Conservation (phyloP, 1,140 invertebrate species). For the Apocrypta bakeri region DNA sequence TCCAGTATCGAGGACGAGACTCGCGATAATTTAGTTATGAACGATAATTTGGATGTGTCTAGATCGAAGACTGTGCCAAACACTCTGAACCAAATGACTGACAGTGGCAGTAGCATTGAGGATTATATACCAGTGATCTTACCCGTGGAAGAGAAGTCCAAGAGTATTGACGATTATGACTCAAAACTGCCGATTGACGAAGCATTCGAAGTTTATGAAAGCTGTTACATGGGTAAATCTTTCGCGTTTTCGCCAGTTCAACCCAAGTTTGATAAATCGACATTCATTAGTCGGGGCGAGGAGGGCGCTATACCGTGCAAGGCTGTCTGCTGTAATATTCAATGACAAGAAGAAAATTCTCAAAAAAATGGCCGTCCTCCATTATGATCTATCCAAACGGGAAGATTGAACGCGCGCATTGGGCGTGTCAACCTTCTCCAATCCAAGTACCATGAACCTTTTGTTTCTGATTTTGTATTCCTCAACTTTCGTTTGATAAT, state of each 20-base stretch:
- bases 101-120: slow-evolving; percentile 57
- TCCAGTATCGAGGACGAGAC: slow-evolving; percentile 58
- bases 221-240: slow-evolving; percentile 64
- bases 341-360: slow-evolving; percentile 57
- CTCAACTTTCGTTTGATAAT: background rate
- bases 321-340: slow-evolving; percentile 69
- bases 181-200: slow-evolving; percentile 66
- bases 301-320: slow-evolving; percentile 66
- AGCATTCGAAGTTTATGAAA: slow-evolving; percentile 71
- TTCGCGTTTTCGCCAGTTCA: slow-evolving; percentile 56
- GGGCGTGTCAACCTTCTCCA: no score
- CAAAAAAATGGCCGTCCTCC: slow-evolving; percentile 34
- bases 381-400: slow-evolving; percentile 10
- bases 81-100: slow-evolving; percentile 57
- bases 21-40: slow-evolving; percentile 5
- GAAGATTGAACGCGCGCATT: background rate
- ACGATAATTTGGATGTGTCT: slow-evolving; percentile 25
- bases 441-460: slow-evolving; percentile 36
- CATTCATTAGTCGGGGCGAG: slow-evolving; percentile 53
- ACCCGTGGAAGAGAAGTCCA: slow-evolving; percentile 33
- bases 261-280: slow-evolving; percentile 54
- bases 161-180: slow-evolving; percentile 49
- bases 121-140: slow-evolving; percentile 53
- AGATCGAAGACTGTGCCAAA: slow-evolving; percentile 56
- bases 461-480: slow-evolving; percentile 17